Percentiles rank a stretch among this genome's conserved stretches.
phyloP scores from a whole-genome alignment of 2,113 vertebrate species.

The Eira barbara region DNA sequence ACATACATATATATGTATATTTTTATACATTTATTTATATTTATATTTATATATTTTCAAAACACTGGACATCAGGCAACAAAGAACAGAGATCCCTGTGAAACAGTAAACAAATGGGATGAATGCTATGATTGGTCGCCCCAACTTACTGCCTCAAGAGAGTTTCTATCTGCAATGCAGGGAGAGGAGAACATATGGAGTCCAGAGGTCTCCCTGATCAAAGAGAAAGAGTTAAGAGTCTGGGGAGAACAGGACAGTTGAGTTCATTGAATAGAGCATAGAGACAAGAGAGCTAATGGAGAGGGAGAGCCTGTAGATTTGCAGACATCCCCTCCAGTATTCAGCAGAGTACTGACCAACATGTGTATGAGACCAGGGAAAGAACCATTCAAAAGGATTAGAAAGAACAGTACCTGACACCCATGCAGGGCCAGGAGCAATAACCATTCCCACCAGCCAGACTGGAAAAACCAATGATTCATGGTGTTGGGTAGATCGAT shows the following conservation, averaged over 20 bases:
- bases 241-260: background rate
- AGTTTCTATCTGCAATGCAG: background rate
- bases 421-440: background rate
- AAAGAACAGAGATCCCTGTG: background rate
- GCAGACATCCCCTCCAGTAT: background rate
- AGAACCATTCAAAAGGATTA: background rate
- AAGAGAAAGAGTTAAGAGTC: background rate
- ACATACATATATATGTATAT: too few species aligned
- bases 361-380: background rate
- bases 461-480: background rate
- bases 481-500: background rate
- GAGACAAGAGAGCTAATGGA: background rate
- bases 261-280: background rate
- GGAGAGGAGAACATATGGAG: background rate
- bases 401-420: background rate
- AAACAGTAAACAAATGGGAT: background rate
- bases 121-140: rapidly evolving
- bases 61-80: background rate
- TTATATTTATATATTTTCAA: background rate
- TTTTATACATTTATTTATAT: too few species aligned
- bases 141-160: background rate
- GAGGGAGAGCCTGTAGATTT: background rate
- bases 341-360: background rate
- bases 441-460: background rate
- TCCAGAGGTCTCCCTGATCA: background rate